Evolutionary conservation across 2,888 invertebrate species (phyloP).

Genomic region (Margaritifera margaritifera): DNA sequence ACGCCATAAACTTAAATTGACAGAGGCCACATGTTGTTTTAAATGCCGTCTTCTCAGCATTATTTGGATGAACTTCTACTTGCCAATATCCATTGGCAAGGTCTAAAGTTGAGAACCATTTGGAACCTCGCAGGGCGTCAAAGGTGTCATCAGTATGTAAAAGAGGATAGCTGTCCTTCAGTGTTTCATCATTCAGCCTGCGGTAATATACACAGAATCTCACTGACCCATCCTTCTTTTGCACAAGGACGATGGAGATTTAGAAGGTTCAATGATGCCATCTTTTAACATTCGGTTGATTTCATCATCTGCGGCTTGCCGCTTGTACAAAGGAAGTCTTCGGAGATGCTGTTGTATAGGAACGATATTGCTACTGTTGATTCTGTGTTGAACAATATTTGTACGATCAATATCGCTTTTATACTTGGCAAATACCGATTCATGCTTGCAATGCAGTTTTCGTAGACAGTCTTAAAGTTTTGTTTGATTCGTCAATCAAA

Average conservation of each 20-base stretch:
- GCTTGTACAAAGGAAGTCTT: conserved; percentile 9
- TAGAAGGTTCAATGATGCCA: conserved; percentile 39
- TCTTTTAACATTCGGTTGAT: conserved; percentile 12
- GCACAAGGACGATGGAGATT: conserved; percentile 66
- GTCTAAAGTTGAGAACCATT: conserved; percentile 18
- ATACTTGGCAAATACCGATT: no score
- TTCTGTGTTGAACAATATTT: no score
- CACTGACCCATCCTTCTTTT: conserved; percentile 60
- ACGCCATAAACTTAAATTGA: conserved; percentile 4
- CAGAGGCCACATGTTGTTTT: conserved; percentile 4
- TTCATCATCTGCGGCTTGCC: conserved; percentile 5
- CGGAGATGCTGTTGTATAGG: conserved; percentile 11
- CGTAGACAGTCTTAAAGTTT: no score
- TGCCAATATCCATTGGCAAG: conserved; percentile 14
- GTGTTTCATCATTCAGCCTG: conserved; percentile 36
- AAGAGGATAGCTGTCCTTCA: conserved; percentile 22
- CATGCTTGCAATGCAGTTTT: no score
- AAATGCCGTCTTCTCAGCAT: conserved; percentile 7
- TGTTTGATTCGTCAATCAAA: no score
- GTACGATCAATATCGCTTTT: no score
- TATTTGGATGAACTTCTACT: background rate
- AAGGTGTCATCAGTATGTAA: conserved; percentile 18
- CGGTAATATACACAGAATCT: conserved; percentile 55
- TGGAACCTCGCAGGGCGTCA: conserved; percentile 12
- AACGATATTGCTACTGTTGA: no score